These are phyloP conservation scores for Lutjanus argentimaculatus DNA, from an alignment of 2,797 vertebrate species.

Conservation along the genomic window DNA sequence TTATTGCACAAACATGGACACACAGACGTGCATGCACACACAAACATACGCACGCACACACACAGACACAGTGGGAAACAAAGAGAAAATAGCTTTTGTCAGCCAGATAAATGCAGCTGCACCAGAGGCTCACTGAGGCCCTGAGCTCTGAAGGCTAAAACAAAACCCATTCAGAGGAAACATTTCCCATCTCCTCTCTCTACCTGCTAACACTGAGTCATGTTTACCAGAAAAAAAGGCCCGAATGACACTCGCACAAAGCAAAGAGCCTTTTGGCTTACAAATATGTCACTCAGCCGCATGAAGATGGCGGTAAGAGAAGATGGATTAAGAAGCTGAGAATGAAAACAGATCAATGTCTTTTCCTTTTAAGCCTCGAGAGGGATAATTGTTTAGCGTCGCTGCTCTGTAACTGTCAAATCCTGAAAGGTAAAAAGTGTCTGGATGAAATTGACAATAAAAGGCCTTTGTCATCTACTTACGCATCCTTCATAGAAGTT, in stretches of 20 bases:
- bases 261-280: background rate
- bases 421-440: background rate
- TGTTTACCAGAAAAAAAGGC: conserved; percentile 6
- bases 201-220: conserved; percentile 9
- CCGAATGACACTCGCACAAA: conserved; percentile 21
- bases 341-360: conserved; percentile 20
- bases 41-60: background rate
- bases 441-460: background rate
- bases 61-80: conserved; percentile 24
- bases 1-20: too few relatives aligned
- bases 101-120: conserved; percentile 51
- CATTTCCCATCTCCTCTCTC: conserved; percentile 15
- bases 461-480: conserved; percentile 74
- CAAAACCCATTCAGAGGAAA: conserved; percentile 54
- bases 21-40: background rate
- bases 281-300: background rate
- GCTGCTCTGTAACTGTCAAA: conserved; percentile 3
- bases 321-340: conserved; percentile 3
- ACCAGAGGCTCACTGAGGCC: conserved; percentile 26
- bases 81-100: conserved; percentile 63
- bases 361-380: background rate
- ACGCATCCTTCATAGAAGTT: conserved; percentile 94
- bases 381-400: background rate
- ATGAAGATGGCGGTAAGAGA: background rate
- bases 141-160: conserved; percentile 45